These are phyloP conservation scores for Ormyrus nitidulus DNA, from an alignment of 2,888 invertebrate species.

Conservation along the genomic window DNA sequence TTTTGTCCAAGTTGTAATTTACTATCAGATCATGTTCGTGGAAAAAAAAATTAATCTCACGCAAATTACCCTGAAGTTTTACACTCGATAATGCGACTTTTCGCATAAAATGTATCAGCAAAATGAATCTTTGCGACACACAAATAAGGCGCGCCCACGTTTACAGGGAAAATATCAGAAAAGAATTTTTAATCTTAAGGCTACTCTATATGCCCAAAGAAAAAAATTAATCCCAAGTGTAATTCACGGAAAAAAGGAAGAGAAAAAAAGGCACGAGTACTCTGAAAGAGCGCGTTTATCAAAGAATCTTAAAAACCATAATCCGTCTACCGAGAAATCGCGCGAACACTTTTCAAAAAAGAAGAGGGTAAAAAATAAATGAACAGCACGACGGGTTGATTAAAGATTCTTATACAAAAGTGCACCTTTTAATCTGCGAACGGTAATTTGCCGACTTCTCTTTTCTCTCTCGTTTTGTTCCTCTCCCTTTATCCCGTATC, in stretches of 20 bases:
- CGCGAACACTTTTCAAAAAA: constrained; percentile 20
- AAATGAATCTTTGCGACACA: constrained; percentile 7
- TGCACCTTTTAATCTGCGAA: constrained; percentile 43
- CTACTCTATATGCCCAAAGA: not conserved
- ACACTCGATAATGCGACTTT: no score
- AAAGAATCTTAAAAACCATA: constrained; percentile 42
- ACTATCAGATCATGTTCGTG: no score
- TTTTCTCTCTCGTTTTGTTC: not conserved
- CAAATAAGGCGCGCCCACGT: not conserved
- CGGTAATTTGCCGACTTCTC: constrained; percentile 31
- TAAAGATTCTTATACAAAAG: constrained; percentile 44
- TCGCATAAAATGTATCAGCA: not conserved
- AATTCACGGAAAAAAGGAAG: constrained; percentile 20
- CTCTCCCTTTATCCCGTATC: no score
- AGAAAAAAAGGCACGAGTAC: not conserved
- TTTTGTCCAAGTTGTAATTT: no score
- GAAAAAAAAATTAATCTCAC: no score
- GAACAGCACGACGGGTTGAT: constrained; percentile 37
- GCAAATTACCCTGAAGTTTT: no score
- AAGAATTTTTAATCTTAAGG: constrained; percentile 33
- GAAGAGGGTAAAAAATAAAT: constrained; percentile 18
- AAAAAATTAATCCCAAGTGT: constrained; percentile 35
- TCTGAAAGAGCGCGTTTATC: constrained; percentile 3
- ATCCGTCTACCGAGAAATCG: constrained; percentile 45
- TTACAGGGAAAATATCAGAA: not conserved